Conservation (phyloP, 2,797 vertebrate species). For the Myiotriccus ornatus region DNA sequence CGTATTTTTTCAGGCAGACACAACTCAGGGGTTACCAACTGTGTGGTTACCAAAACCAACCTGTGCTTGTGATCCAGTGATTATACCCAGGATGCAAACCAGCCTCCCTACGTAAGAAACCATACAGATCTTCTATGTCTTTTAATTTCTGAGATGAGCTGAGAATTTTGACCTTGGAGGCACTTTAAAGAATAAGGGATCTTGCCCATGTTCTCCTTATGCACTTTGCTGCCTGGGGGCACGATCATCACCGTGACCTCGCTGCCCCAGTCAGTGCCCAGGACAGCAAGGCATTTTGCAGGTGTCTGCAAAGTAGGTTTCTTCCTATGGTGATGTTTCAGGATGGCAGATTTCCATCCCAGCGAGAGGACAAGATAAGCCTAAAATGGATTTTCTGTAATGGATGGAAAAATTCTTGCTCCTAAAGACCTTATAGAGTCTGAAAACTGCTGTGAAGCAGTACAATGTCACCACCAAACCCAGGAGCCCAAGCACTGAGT, state of each 20-base stretch:
- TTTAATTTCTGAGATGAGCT: not conserved
- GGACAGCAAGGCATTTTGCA: not conserved
- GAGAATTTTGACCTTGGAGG: not conserved
- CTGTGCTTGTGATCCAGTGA: not conserved
- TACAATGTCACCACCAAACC: not conserved
- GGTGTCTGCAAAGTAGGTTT: not conserved
- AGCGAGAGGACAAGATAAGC: not conserved
- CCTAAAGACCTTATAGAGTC: not conserved
- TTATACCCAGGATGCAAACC: not conserved
- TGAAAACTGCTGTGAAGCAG: not conserved
- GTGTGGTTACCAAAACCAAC: not conserved
- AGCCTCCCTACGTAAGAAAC: not conserved
- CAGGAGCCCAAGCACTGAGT: not conserved
- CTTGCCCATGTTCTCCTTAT: not conserved
- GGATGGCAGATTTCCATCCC: not conserved
- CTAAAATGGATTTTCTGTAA: not conserved
- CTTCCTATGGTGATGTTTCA: not conserved
- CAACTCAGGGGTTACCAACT: not conserved
- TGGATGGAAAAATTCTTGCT: not conserved
- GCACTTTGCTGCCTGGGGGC: not conserved
- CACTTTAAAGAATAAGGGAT: not conserved
- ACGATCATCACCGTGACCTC: accelerated
- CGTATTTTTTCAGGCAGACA: not conserved
- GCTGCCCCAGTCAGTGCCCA: accelerated
- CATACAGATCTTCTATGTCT: not conserved